These are phyloP conservation scores for Zaprionus davidi DNA, from an alignment of 1,140 invertebrate genomes.

Conservation along the genomic window DNA sequence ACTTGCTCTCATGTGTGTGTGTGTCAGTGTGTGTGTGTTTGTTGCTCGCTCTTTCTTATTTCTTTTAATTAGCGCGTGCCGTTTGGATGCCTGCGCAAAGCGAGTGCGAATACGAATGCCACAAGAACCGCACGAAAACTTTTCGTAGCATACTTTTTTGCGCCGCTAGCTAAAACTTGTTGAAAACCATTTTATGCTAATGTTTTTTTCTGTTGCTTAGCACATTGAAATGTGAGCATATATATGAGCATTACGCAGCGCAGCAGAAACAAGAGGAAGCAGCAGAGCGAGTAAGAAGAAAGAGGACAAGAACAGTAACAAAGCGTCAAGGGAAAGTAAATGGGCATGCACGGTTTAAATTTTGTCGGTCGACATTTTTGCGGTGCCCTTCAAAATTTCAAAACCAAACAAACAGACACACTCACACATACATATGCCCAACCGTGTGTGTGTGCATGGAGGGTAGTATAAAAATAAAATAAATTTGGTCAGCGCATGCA, in stretches of 20 bases:
- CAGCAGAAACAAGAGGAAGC: slow-evolving; percentile 27
- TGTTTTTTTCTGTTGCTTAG: slow-evolving; percentile 43
- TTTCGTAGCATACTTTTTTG: slow-evolving; percentile 51
- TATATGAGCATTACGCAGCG: slow-evolving; percentile 56
- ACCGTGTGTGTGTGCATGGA: neutral
- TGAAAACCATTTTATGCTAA: slow-evolving; percentile 65
- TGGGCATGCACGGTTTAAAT: slow-evolving; percentile 63
- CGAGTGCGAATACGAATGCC: slow-evolving; percentile 6
- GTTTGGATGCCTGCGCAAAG: slow-evolving; percentile 38
- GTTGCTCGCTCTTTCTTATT: slow-evolving; percentile 58
- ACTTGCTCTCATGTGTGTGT: slow-evolving; percentile 3
- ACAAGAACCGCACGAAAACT: slow-evolving; percentile 29
- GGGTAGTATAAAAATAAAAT: slow-evolving; percentile 48
- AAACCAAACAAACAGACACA: slow-evolving; percentile 38
- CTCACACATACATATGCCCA: slow-evolving; percentile 1
- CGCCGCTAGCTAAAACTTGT: slow-evolving; percentile 38
- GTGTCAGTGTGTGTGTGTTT: slow-evolving; percentile 14
- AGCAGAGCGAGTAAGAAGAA: neutral
- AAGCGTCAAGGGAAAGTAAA: slow-evolving; percentile 50
- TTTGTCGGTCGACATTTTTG: slow-evolving; percentile 67
- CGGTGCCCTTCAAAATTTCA: slow-evolving; percentile 47
- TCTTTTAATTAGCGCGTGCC: slow-evolving; percentile 77
- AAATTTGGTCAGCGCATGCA: slow-evolving; percentile 63
- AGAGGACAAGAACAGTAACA: slow-evolving; percentile 32
- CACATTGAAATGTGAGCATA: slow-evolving; percentile 49